These are phyloP conservation scores for Xenentodon cancila DNA, from an alignment of 2,797 vertebrate genomes.

Conservation along the genomic window DNA sequence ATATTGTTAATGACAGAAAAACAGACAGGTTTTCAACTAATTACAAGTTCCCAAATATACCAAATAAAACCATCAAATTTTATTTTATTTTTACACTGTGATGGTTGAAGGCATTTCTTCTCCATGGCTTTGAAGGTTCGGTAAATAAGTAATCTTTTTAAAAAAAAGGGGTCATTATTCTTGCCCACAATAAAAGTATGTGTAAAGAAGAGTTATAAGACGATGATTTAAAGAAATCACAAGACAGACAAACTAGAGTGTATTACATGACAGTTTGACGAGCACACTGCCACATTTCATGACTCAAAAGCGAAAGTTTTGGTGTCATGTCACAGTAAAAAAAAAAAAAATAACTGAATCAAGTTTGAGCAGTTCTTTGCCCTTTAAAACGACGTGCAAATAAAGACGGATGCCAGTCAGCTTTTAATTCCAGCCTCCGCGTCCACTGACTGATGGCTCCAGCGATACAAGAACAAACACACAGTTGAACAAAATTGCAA, in stretches of 20 bases:
- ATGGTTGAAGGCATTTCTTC: no score
- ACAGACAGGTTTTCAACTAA: background rate
- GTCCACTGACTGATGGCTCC: constrained; percentile 22
- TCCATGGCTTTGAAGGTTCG: no score
- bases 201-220: background rate
- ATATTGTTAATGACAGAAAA: background rate
- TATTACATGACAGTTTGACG: background rate
- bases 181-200: background rate
- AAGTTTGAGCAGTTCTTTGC: background rate
- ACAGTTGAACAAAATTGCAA: constrained; percentile 38
- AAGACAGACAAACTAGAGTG: background rate
- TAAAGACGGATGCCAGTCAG: background rate
- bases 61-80: no score
- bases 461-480: constrained; percentile 31
- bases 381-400: background rate
- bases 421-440: constrained; percentile 13
- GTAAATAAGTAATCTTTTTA: background rate
- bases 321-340: background rate
- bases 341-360: constrained; percentile 1
- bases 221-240: background rate
- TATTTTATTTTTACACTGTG: no score
- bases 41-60: background rate
- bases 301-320: background rate
- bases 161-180: background rate
- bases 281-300: background rate